Conservation (phyloP, 2,888 invertebrate species). For the Chrysotoxum bicinctum region DNA sequence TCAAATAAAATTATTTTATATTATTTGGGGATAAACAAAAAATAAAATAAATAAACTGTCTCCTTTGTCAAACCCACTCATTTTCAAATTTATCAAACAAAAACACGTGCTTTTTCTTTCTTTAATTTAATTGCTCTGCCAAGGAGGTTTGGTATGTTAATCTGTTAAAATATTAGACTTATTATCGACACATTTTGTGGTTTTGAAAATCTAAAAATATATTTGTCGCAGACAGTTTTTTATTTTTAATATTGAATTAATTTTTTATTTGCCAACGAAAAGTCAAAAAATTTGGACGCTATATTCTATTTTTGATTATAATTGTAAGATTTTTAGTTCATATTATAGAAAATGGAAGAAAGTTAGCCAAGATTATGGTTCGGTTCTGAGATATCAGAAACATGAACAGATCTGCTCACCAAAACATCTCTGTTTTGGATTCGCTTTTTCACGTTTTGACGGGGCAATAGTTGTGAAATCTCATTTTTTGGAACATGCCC, state of each 20-base stretch:
- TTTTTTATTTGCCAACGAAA: neutral
- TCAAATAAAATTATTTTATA: neutral
- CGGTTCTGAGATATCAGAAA: no score
- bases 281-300: neutral
- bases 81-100: neutral
- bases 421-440: no score
- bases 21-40: neutral
- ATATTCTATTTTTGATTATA: slow-evolving; percentile 16
- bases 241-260: neutral
- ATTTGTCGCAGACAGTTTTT: slow-evolving; percentile 31
- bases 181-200: slow-evolving; percentile 40
- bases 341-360: neutral
- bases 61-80: slow-evolving; percentile 13
- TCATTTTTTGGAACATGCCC: no score
- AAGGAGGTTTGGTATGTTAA: neutral
- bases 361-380: no score
- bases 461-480: no score
- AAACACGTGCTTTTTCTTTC: neutral
- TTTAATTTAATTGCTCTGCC: slow-evolving; percentile 5
- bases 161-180: neutral
- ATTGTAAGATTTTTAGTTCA: neutral
- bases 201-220: slow-evolving; percentile 58
- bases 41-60: neutral
- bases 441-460: no score
- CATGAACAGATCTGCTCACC: no score